phyloP scores from a whole-genome alignment of 2,797 vertebrate species.

The Neoniphon sammara region DNA sequence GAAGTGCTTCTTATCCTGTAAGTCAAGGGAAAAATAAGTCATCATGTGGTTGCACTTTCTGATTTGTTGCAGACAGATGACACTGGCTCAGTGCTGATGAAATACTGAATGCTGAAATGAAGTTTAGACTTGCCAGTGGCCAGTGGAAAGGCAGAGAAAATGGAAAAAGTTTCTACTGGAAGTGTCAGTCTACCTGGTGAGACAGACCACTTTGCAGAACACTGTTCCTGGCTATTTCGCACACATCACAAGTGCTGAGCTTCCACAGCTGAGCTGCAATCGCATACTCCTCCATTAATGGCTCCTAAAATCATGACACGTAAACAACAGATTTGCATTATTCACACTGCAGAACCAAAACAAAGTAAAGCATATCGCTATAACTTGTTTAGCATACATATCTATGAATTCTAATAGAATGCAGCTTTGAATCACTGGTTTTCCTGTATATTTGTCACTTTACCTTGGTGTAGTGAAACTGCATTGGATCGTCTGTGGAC shows the following conservation, averaged over 20 bases:
- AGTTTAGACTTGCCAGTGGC: background rate
- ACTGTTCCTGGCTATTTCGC: slow-evolving; percentile 96
- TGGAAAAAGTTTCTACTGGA: background rate
- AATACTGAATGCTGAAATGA: background rate
- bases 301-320: slow-evolving; percentile 84
- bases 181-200: slow-evolving; percentile 83
- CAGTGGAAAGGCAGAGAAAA: background rate
- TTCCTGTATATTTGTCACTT: slow-evolving; percentile 28
- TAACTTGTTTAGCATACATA: background rate
- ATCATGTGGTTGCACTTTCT: background rate
- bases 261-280: slow-evolving; percentile 99
- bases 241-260: slow-evolving; percentile 95
- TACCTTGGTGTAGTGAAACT: slow-evolving; percentile 99
- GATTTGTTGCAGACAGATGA: background rate
- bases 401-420: background rate
- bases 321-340: background rate
- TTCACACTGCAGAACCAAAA: background rate
- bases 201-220: slow-evolving; percentile 94
- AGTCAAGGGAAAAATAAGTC: slow-evolving; percentile 18
- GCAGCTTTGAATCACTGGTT: background rate
- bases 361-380: background rate
- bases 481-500: slow-evolving; percentile 97
- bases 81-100: background rate
- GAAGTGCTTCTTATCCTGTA: slow-evolving; percentile 93
- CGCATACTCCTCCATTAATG: slow-evolving; percentile 98